Evolutionary conservation across 2,797 vertebrate species (phyloP), one percentile per base, ranked within the genome.

Genomic region (Margarornis squamiger): DNA sequence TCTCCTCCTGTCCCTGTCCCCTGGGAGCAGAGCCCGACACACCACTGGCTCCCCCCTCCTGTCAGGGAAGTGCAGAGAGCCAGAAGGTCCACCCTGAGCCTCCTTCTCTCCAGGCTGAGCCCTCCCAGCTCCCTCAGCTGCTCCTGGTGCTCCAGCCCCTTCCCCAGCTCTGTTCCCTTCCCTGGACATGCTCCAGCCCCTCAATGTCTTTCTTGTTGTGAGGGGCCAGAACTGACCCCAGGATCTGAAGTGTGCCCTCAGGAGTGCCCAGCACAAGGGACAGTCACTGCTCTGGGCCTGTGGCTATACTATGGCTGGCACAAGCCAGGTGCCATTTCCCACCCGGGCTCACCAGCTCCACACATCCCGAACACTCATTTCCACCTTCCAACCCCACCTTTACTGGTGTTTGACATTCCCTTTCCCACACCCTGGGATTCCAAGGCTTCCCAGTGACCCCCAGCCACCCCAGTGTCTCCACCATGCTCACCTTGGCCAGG

Each of bases 401-500:
- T 14, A 34, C 9, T 7, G 36, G 19, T 3, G 10, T 26, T 36
- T 38, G 21, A 39, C 3, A 12, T 0, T 3, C 36, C 21, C 27
- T 19, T 52, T 6, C 59, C 32, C 29, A 4, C 0, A 1, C 14
- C 13, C 7, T 18, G 5, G 10, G 5, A 6, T 7, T 51, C 36
- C 23, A 23, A 55, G 32, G 2, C 1, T 19, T 29, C 17, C 24
- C 54, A 43, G 46, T 6, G 27, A 49, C 32, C 10, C 10, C 13
- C 38, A 41, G 30, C 0, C 34, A 10, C 62, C 57, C 52, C 11
- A 23, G 7, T 2, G 0, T 2, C n/a, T 10, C 24, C 7, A 46
- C 34, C 41, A 41, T 9, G 24, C 97, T 93, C 80, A 99, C 99
- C 98, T 99, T 99, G 90, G 98, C 98, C 95, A 99, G 96, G 96